Conservation (phyloP, 1,140 invertebrate species). For the Drosophila ambigua region DNA sequence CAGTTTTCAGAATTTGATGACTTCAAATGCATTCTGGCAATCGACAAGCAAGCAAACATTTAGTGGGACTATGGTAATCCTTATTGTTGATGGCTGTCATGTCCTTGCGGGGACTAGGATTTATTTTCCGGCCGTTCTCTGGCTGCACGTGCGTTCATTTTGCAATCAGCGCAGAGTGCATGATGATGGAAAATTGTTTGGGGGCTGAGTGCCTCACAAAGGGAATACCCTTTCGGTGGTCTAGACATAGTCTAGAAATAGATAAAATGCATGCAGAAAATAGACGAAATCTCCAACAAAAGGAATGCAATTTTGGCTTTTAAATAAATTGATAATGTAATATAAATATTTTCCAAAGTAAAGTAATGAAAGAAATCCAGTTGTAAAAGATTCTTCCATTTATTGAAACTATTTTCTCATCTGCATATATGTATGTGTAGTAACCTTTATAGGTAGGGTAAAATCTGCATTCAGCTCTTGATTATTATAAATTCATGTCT, state of each 20-base stretch:
- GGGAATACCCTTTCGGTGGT: no score
- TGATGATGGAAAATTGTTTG: neutral
- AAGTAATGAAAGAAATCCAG: no score
- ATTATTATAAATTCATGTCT: conserved; percentile 12
- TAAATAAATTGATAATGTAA: no score
- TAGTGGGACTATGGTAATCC: conserved; percentile 10
- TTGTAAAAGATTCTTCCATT: no score
- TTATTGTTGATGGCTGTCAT: conserved; percentile 11
- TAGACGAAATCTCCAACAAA: no score
- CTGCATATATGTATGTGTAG: no score
- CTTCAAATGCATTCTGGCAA: conserved; percentile 38
- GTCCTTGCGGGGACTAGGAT: conserved; percentile 24
- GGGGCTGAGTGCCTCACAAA: no score
- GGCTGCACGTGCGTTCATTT: conserved; percentile 10
- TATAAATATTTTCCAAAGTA: no score
- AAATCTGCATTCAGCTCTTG: conserved; percentile 3
- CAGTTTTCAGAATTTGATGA: conserved; percentile 34
- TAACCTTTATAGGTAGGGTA: neutral
- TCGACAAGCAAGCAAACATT: conserved; percentile 22
- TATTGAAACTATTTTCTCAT: no score
- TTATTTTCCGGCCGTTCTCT: conserved; percentile 1
- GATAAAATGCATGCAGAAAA: neutral
- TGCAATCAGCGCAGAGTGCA: conserved; percentile 37
- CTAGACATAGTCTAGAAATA: no score
- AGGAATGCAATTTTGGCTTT: no score